Conservation (phyloP, 2,113 vertebrate genomes). For the Clupea harengus region DNA sequence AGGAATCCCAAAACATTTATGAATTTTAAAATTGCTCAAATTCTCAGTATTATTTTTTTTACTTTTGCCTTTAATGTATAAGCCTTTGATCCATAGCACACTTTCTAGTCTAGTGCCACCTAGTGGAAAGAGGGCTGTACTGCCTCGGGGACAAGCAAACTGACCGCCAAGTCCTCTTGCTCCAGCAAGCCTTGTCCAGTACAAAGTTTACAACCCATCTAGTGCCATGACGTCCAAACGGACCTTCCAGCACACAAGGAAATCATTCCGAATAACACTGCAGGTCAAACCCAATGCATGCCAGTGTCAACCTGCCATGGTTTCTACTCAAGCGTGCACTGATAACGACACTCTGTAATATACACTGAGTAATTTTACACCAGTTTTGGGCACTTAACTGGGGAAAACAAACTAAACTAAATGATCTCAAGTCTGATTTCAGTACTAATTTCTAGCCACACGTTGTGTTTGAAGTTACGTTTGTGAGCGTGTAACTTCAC, state of each 20-base stretch:
- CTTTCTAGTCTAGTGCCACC: not conserved
- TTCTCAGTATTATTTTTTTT: not conserved
- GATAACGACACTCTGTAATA: not conserved
- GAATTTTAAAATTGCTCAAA: not conserved
- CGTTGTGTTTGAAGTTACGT: not conserved
- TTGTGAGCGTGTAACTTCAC: not conserved
- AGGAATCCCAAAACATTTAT: not conserved
- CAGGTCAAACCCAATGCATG: not conserved
- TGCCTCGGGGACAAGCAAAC: constrained; percentile 19
- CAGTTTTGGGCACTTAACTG: not conserved
- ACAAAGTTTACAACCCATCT: constrained; percentile 27
- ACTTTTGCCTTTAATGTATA: not conserved
- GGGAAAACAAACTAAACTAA: not conserved
- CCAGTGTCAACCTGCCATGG: not conserved
- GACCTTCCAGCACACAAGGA: not conserved
- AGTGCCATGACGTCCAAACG: not conserved
- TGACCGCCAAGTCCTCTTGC: not conserved
- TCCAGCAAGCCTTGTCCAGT: not conserved
- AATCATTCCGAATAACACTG: not conserved
- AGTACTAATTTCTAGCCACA: not conserved
- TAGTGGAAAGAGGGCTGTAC: constrained; percentile 22
- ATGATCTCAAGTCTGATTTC: not conserved
- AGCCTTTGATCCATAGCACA: not conserved
- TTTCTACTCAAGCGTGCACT: not conserved
- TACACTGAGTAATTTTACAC: not conserved